Base-by-base conservation (phyloP, 1,140 invertebrate genomes). In the Colletes gigas region DNA sequence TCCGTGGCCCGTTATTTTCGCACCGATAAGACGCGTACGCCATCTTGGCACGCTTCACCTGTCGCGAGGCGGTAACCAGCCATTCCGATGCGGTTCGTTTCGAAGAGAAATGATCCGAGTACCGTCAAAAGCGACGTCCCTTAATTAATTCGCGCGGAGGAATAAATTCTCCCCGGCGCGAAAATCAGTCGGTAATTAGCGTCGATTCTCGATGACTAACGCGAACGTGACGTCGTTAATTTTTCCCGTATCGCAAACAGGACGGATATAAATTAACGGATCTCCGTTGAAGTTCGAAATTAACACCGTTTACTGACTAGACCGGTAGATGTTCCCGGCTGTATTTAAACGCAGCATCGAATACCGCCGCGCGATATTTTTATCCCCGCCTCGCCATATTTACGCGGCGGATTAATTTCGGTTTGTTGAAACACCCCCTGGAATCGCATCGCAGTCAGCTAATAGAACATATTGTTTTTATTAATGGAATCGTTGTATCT, bases 1-100 rank as follows among this genome's bases (percentile, higher is more conserved):
- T 76, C 44, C 62, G 71, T 60, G 72, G 19, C 19, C 54, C 65
- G 80, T 82, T 85, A 85, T 85, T 78, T 86, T 83, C 84, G 82
- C 84, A 52, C 80, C 74, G 84, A 85, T 86, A 79, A 79, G 70
- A 59, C 70, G 66, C 66, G 62, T 39, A 63, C 30, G 52, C 60
- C 68, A 59, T 66, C 70, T 73, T 72, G 69, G 57, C 54, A 78
- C 67, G 76, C 47, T 50, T 70, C 67, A 78, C 57, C 57, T 78
- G 76, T 71, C 76, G 67, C 76, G 17, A 4, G 50, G 7, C 9
- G 1, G 47, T 54, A 60, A 39, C 60, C n/a, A 5, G n/a, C 30
- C 12, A 41, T 70, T 57, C 57, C 4, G 30, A 3, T 10, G 9
- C 41, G 71, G 71, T 70, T 50, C 76, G 44, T 54, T 39, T 60